phyloP scores from a whole-genome alignment of 2,113 vertebrate species.

The Gorsachius goisagi region DNA sequence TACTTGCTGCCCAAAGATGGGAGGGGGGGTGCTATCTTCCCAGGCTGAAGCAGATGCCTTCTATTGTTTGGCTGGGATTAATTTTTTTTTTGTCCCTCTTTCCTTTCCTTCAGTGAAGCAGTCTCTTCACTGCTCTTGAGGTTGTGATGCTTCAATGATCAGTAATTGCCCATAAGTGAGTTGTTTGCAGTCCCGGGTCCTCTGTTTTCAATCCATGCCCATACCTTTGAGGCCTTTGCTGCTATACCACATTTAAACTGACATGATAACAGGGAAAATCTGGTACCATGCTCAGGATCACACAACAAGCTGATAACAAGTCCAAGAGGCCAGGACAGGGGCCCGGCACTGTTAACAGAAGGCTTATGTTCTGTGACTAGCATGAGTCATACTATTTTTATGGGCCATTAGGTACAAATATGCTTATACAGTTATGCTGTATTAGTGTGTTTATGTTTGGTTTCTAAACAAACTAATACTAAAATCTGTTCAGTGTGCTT shows the following conservation, averaged over 20 bases:
- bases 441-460: not conserved
- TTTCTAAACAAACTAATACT: not conserved
- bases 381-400: not conserved
- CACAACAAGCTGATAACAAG: not conserved
- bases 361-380: not conserved
- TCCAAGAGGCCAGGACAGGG: not conserved
- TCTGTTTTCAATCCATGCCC: not conserved
- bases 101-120: not conserved
- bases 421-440: not conserved
- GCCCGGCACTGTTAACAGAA: not conserved
- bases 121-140: not conserved
- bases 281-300: rapidly evolving
- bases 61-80: not conserved
- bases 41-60: not conserved
- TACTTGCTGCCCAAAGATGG: not conserved
- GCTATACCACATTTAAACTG: not conserved
- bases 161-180: not conserved
- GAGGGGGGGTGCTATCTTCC: rapidly evolving
- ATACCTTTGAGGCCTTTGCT: not conserved
- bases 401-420: not conserved
- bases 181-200: not conserved
- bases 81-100: not conserved
- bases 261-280: not conserved
- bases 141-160: not conserved
- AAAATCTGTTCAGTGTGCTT: not conserved